These are phyloP conservation scores for Octopus bimaculoides DNA, from an alignment of 1,140 invertebrate genomes.

Conservation along the genomic window DNA sequence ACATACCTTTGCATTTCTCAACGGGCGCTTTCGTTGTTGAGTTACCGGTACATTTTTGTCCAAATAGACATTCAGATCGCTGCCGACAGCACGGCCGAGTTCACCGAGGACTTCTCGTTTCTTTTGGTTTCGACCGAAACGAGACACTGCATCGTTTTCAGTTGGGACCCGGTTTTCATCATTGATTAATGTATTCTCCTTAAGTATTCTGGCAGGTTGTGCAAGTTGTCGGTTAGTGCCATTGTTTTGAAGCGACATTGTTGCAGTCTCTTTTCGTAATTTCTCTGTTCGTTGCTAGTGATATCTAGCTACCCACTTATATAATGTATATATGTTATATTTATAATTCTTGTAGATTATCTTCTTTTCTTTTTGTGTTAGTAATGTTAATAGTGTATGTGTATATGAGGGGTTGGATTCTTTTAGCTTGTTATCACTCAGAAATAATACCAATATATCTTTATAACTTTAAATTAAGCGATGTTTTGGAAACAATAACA, in stretches of 20 bases:
- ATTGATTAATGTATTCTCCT: not conserved
- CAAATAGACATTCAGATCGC: not conserved
- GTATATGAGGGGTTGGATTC: too few species aligned
- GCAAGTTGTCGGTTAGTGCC: not conserved
- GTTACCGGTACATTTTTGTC: not conserved
- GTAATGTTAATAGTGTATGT: too few species aligned
- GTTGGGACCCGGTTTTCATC: not conserved
- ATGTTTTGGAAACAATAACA: too few species aligned
- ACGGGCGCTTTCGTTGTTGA: not conserved
- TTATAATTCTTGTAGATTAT: not conserved
- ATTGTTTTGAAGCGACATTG: not conserved
- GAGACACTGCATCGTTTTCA: not conserved
- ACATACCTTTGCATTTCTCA: not conserved
- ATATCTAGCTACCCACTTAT: not conserved
- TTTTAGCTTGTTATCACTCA: too few species aligned
- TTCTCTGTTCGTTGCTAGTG: not conserved
- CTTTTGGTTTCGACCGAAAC: not conserved
- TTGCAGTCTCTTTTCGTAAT: not conserved
- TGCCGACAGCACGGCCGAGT: not conserved
- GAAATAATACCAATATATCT: too few species aligned
- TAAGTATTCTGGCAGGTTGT: not conserved
- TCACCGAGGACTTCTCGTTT: not conserved
- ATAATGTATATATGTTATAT: not conserved
- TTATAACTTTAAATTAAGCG: too few species aligned
- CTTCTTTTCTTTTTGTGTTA: not conserved